A percentile compares a stretch with the other conserved stretches of the same genome.
Conservation (phyloP, 2,113 vertebrate genomes). For the Sturnira hondurensis region DNA sequence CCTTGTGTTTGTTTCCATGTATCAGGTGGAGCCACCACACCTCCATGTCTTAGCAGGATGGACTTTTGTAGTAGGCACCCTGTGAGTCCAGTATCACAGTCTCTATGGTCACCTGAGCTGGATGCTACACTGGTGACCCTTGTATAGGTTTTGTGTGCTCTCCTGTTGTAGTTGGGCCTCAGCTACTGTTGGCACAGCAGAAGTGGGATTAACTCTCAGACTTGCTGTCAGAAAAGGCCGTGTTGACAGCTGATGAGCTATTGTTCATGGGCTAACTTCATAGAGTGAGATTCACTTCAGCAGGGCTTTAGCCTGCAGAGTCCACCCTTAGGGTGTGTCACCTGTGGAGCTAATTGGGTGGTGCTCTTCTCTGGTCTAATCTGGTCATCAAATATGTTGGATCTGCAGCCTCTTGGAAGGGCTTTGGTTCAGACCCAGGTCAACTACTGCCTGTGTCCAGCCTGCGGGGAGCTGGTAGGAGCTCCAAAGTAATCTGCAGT, state of each 20-base stretch:
- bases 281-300: neutral
- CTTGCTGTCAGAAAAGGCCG: neutral
- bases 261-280: neutral
- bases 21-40: neutral
- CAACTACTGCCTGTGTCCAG: neutral
- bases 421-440: neutral
- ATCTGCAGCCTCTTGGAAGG: neutral
- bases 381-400: neutral
- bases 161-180: neutral
- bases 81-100: neutral
- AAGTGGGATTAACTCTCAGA: neutral
- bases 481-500: neutral
- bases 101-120: neutral
- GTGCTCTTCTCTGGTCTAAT: neutral
- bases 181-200: neutral
- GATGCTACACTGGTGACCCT: neutral
- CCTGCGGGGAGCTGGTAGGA: neutral
- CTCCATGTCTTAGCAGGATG: neutral
- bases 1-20: neutral
- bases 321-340: too few relatives aligned
- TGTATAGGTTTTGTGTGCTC: neutral
- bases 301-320: neutral
- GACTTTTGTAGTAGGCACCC: neutral
- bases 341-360: too few relatives aligned
- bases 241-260: neutral